Evolutionary conservation across 2,797 vertebrate genomes (phyloP).

Genomic region (Lithobates pipiens): DNA sequence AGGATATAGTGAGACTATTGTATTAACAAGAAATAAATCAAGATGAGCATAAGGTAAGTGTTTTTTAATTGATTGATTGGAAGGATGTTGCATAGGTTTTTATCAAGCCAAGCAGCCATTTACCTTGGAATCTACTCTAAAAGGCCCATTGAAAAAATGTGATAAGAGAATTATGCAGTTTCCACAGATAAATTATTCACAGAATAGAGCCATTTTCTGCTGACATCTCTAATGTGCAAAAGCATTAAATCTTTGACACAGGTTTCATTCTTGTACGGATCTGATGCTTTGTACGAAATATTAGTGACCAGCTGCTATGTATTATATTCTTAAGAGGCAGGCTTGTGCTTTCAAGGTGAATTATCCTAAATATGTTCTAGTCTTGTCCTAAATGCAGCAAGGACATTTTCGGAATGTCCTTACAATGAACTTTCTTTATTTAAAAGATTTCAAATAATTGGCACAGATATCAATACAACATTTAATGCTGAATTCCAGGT

Average conservation of each 20-base stretch:
- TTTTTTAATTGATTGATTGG: conserved; percentile 99
- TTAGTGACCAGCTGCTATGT: conserved; percentile 77
- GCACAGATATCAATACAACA: background rate
- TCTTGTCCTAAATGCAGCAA: background rate
- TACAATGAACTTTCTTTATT: background rate
- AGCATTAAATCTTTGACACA: conserved; percentile 92
- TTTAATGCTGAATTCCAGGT: background rate
- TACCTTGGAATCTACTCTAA: conserved; percentile 86
- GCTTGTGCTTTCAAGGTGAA: conserved; percentile 69
- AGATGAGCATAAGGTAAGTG: conserved; percentile 99
- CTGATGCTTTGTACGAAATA: conserved; percentile 75
- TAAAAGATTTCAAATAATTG: background rate
- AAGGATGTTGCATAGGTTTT: conserved; percentile 89
- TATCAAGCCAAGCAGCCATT: conserved; percentile 90
- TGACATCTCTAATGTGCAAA: conserved; percentile 99
- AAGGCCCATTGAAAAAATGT: conserved; percentile 84
- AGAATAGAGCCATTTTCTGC: conserved; percentile 97
- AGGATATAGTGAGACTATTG: conserved; percentile 99
- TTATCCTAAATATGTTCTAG: conserved; percentile 6
- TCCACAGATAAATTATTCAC: conserved; percentile 95
- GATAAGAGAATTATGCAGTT: conserved; percentile 90
- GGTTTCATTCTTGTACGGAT: conserved; percentile 75
- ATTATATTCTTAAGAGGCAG: conserved; percentile 52
- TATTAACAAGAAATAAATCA: conserved; percentile 99
- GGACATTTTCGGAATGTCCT: background rate